A percentile compares a stretch with the other conserved stretches of the same genome.
Evolutionary conservation across 2,888 invertebrate genomes (phyloP).

Genomic region (Drosophila suboccidentalis): DNA sequence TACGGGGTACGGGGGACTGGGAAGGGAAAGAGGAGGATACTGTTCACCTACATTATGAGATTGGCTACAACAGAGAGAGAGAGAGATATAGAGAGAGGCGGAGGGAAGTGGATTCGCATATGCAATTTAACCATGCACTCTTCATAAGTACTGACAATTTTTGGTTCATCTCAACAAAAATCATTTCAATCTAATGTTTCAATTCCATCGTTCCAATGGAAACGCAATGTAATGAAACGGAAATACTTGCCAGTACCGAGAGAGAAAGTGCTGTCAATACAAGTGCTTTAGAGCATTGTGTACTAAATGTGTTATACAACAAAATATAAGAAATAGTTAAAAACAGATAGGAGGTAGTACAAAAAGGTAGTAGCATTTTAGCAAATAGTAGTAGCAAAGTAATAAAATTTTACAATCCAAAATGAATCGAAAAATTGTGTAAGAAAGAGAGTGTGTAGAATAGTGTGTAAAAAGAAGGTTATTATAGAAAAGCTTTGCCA

Average conservation of each 20-base stretch:
- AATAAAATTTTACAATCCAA: neutral
- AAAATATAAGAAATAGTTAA: neutral
- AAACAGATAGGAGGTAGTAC: neutral
- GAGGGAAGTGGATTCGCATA: constrained; percentile 3
- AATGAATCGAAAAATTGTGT: constrained; percentile 8
- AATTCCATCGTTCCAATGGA: neutral
- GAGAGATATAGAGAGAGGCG: neutral
- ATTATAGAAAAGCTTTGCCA: constrained; percentile 17
- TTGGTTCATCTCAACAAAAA: neutral
- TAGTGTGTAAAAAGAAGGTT: constrained; percentile 1
- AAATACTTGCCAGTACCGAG: constrained; percentile 10
- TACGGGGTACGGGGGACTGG: neutral
- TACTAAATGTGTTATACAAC: constrained; percentile 14
- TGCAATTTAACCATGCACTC: constrained; percentile 18
- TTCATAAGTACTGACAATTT: constrained; percentile 23
- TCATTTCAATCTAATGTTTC: neutral
- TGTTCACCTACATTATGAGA: constrained; percentile 22
- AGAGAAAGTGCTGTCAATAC: constrained; percentile 18
- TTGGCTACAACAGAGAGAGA: constrained; percentile 12
- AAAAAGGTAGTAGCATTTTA: constrained; percentile 20
- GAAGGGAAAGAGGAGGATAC: constrained; percentile 1
- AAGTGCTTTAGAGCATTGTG: constrained; percentile 33
- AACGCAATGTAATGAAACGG: constrained; percentile 7
- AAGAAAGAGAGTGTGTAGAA: neutral
- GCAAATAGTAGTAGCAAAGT: constrained; percentile 18